phyloP scores from a whole-genome alignment of 2,888 invertebrate species.

The Clostera curtula region DNA sequence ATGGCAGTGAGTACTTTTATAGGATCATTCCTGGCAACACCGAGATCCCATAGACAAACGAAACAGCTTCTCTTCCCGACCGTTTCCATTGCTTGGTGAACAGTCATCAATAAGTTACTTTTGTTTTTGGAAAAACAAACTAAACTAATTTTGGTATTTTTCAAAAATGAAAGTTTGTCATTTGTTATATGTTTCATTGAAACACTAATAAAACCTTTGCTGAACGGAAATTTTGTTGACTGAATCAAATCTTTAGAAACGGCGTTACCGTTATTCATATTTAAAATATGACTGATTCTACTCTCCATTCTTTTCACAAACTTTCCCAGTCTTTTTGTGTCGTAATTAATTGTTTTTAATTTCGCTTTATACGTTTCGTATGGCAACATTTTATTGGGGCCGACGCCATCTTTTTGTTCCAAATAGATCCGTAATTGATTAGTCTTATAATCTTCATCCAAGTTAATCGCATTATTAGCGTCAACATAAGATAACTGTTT shows the following conservation, averaged over 20 bases:
- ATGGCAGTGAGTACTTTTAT: conserved; percentile 48
- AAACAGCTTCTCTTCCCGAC: conserved; percentile 29
- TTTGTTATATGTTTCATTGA: conserved; percentile 28
- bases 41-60: conserved; percentile 56
- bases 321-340: conserved; percentile 34
- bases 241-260: conserved; percentile 32
- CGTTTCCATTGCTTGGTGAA: conserved; percentile 34
- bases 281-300: conserved; percentile 42
- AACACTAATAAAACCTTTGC: conserved; percentile 44
- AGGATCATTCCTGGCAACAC: conserved; percentile 44
- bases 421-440: conserved; percentile 53
- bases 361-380: conserved; percentile 44
- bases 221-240: conserved; percentile 45
- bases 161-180: conserved; percentile 30
- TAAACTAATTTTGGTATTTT: conserved; percentile 34
- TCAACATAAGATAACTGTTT: conserved; percentile 19
- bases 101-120: conserved; percentile 45
- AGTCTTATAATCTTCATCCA: conserved; percentile 35
- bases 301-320: conserved; percentile 52
- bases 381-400: conserved; percentile 45
- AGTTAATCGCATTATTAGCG: conserved; percentile 17
- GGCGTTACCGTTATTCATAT: conserved; percentile 35
- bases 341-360: conserved; percentile 41
- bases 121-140: conserved; percentile 46
- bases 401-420: conserved; percentile 63